A percentile compares a stretch with the other conserved stretches of the same genome.
phyloP scores from a whole-genome alignment of 2,113 vertebrate genomes.

The human (Homo sapiens) region GRCh38 chr17:6231501-6232000 shows the following conservation, averaged over 20 bases:
- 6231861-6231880: background rate
- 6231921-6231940: background rate
- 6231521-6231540: no score
- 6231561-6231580: no score
- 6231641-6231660: no score
- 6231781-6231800: conserved; percentile 51
- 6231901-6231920: background rate
- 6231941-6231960: background rate
- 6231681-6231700: no score
- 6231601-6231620: accelerated
- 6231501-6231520: no score
- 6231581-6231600: accelerated
- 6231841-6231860: conserved; percentile 68
- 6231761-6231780: conserved; percentile 40
- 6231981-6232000: background rate
- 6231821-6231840: conserved; percentile 69
- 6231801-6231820: background rate
- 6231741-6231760: background rate
- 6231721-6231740: background rate
- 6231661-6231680: background rate
- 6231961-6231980: accelerated
- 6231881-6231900: background rate
- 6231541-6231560: no score
- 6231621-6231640: no score
- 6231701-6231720: background rate